phyloP scores from a whole-genome alignment of 2,797 vertebrate genomes.

The Hephaestus fuliginosus region DNA sequence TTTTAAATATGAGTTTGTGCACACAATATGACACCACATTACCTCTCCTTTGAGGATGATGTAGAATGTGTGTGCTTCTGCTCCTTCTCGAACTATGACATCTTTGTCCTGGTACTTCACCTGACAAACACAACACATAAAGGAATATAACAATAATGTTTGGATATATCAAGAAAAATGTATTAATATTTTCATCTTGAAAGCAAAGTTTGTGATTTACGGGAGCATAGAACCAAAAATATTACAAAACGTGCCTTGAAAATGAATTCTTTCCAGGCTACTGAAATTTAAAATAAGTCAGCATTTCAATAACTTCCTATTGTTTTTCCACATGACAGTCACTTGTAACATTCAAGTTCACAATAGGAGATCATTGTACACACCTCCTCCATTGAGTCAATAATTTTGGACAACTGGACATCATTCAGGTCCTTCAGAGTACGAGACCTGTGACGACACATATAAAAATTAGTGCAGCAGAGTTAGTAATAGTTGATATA shows the following conservation, averaged over 20 bases:
- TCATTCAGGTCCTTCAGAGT: slow-evolving; percentile 87
- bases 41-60: slow-evolving; percentile 91
- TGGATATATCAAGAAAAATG: background rate
- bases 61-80: slow-evolving; percentile 87
- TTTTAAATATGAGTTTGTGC: background rate
- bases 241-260: background rate
- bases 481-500: background rate
- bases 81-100: slow-evolving; percentile 87
- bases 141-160: rapidly evolving
- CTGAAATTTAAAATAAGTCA: background rate
- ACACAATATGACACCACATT: background rate
- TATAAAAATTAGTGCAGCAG: background rate
- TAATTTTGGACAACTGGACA: slow-evolving; percentile 86
- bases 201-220: background rate
- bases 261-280: background rate
- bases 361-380: slow-evolving; percentile 1
- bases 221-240: background rate
- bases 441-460: slow-evolving; percentile 74
- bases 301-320: background rate
- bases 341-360: background rate
- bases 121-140: slow-evolving; percentile 60
- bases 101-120: slow-evolving; percentile 87
- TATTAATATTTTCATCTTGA: background rate
- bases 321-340: background rate
- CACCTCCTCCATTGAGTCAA: slow-evolving; percentile 91